These are phyloP conservation scores for Himalopsyche tibetana DNA, from an alignment of 2,888 invertebrate species.

Conservation along the genomic window DNA sequence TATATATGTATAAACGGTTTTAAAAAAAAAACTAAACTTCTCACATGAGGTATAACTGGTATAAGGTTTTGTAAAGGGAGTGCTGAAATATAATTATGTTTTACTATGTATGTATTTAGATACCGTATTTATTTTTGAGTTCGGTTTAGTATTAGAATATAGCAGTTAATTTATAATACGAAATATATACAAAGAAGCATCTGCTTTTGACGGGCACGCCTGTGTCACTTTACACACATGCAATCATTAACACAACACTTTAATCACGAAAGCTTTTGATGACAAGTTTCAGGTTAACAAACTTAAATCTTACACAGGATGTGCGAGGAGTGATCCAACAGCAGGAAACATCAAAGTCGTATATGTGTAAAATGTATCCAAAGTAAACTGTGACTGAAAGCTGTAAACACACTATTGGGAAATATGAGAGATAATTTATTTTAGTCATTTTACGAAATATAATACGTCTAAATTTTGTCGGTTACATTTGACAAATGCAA, in stretches of 20 bases:
- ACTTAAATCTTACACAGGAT: slow-evolving; percentile 29
- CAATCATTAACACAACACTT: slow-evolving; percentile 35
- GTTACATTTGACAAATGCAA: no score
- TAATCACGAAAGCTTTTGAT: slow-evolving; percentile 32
- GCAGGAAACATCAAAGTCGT: background rate
- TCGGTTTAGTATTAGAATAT: background rate
- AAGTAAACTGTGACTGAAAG: background rate
- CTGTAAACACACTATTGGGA: background rate
- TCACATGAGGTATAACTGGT: no score
- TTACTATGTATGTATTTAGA: no score
- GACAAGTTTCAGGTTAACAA: slow-evolving; percentile 37
- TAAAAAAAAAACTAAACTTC: no score
- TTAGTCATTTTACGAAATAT: no score
- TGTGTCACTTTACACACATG: slow-evolving; percentile 29
- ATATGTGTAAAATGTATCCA: background rate
- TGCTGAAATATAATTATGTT: no score
- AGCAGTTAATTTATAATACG: background rate
- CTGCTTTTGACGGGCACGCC: background rate
- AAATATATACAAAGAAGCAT: slow-evolving; percentile 38
- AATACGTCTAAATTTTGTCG: no score
- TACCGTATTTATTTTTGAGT: background rate
- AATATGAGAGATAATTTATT: no score
- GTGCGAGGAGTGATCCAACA: background rate
- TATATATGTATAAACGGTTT: no score
- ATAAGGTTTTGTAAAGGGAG: no score